Evolutionary conservation across 2,113 vertebrate species (phyloP).

Genomic region (Plectropomus leopardus): DNA sequence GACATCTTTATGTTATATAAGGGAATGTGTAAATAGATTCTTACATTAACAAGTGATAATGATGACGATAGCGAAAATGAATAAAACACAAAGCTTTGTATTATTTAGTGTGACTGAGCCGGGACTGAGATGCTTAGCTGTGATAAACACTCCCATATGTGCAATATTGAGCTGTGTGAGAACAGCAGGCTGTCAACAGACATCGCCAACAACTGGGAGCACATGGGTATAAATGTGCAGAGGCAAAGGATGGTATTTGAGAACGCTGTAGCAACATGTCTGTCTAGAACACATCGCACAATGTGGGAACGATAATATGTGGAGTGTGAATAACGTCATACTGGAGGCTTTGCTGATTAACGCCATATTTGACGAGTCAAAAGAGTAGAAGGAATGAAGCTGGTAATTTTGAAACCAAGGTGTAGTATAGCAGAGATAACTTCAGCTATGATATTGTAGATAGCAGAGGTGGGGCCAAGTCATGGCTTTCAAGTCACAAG

Average conservation of each 20-base stretch:
- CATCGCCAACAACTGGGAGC: conserved; percentile 31
- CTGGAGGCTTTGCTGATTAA: not conserved
- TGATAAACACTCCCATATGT: conserved; percentile 68
- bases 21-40: conserved; percentile 29
- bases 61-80: conserved; percentile 46
- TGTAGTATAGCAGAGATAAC: conserved; percentile 7
- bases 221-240: conserved; percentile 41
- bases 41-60: conserved; percentile 53
- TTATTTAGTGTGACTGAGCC: conserved; percentile 62
- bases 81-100: conserved; percentile 51
- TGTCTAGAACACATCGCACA: conserved; percentile 7
- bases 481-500: too few species aligned
- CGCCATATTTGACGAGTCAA: not conserved
- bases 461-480: too few species aligned
- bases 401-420: conserved; percentile 13
- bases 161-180: conserved; percentile 60
- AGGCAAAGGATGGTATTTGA: conserved; percentile 32
- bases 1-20: conserved; percentile 4
- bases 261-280: conserved; percentile 8
- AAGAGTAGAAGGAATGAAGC: not conserved
- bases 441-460: conserved; percentile 1
- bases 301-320: conserved; percentile 16
- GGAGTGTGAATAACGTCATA: not conserved
- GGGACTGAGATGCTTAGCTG: conserved; percentile 56
- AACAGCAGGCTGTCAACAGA: conserved; percentile 58